Evolutionary conservation across 64 coral and sea anemone genomes (phyloP), one percentile per base, ranked within the genome.

Genomic region (Dendronephthya gigantea): DNA sequence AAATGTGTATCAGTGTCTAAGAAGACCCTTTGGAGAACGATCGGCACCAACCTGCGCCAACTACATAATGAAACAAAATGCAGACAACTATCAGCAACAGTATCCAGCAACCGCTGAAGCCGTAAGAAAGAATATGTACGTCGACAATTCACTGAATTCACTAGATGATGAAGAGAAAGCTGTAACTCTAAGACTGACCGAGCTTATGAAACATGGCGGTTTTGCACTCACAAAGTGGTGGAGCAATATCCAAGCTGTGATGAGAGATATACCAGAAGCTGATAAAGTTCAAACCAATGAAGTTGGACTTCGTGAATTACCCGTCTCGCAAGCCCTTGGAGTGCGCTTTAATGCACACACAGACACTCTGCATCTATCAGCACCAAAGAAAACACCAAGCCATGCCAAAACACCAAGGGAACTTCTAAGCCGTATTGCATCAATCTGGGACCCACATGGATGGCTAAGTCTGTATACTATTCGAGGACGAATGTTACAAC

Each of bases 391-490:
- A 35, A 10, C 3, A 28, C 68, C 1, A 74, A 52, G 50, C 13
- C 50, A 1, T 16, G 68, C 68, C 68, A 10, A 27, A 74, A 51
- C 86, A 50, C 75, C 38, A 29, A 74, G 62, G 50, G 35, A 40
- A 10, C 45, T 22, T 15, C 45, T 47, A 68, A 87, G 9, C 29
- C 29, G 68, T n/a, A 87, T 74, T 39, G 30, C 27, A 13, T 14
- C 87, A 22, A 85, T 85, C 9, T 85, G 41, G 41, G 83, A 85
- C 41, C 83, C 83, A 22, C 83, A 85, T 15, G 83, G 83, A 56
- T 85, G 83, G 83, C 33, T 85, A 43, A 85, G 83, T 32, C 35
- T 48, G 15, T 85, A 52, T 36, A 85, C 83, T 1, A 85, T 85
- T 31, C 41, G 83, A 52, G 83, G 83, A 56, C 83, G 83, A 51